Conservation (phyloP, 2,888 invertebrate species). For the Agonopterix subpropinquella region DNA sequence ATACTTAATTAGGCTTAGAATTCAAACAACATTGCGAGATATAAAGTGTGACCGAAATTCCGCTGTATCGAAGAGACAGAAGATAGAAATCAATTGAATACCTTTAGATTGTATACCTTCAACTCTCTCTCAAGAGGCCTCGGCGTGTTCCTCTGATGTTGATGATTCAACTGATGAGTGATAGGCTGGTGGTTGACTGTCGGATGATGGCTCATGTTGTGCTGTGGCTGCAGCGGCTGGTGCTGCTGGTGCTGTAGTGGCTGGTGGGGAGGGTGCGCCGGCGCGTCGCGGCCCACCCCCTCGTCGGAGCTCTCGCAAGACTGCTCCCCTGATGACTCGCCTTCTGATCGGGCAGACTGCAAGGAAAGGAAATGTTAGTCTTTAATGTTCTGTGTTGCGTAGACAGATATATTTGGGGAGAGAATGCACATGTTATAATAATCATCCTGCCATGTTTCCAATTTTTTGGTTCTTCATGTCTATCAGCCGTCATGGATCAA, state of each 20-base stretch:
- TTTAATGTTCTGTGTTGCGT: background rate
- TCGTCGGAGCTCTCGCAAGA: slow-evolving; percentile 70
- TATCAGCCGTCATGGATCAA: too few relatives aligned
- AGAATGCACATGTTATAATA: too few relatives aligned
- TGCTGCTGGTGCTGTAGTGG: slow-evolving; percentile 29
- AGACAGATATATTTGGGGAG: too few relatives aligned
- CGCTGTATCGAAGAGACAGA: too few relatives aligned
- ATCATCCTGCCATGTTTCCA: too few relatives aligned
- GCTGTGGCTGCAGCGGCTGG: slow-evolving; percentile 28
- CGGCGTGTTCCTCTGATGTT: slow-evolving; percentile 56
- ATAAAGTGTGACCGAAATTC: too few relatives aligned
- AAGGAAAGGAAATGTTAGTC: slow-evolving; percentile 14
- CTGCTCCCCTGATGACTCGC: slow-evolving; percentile 65
- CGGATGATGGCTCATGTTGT: slow-evolving; percentile 43
- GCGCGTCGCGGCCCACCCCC: slow-evolving; percentile 62
- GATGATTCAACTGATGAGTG: slow-evolving; percentile 43
- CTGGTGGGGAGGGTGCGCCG: slow-evolving; percentile 28
- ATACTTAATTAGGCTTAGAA: too few relatives aligned
- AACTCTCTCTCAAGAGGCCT: slow-evolving; percentile 56
- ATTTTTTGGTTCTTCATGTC: too few relatives aligned
- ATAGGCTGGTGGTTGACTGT: slow-evolving; percentile 30
- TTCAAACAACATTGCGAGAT: too few relatives aligned
- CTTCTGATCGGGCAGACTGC: slow-evolving; percentile 67
- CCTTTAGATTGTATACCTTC: slow-evolving; percentile 20
- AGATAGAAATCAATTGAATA: too few relatives aligned